These are phyloP conservation scores for Amazona guildingii DNA, from an alignment of 2,113 vertebrate species.

Conservation along the genomic window DNA sequence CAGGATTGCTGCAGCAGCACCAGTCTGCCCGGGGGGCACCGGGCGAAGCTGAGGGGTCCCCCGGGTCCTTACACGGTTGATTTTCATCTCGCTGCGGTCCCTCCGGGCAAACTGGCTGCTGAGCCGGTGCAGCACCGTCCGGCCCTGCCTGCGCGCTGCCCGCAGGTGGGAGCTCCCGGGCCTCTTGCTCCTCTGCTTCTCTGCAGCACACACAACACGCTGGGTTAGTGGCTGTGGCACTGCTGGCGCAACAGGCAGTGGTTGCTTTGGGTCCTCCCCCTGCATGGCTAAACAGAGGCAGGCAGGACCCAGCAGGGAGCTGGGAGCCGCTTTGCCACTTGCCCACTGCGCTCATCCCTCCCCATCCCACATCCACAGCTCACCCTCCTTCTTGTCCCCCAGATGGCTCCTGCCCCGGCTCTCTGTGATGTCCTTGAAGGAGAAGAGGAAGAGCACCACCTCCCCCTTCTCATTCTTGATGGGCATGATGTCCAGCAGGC, in stretches of 20 bases:
- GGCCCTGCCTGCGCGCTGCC: constrained; percentile 76
- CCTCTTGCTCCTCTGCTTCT: constrained; percentile 76
- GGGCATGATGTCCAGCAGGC: constrained; percentile 92
- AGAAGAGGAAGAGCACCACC: constrained; percentile 94
- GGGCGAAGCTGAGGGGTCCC: neutral
- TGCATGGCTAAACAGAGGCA: rapidly evolving
- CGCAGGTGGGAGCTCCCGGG: constrained; percentile 70
- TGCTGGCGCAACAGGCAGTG: neutral
- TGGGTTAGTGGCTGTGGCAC: neutral
- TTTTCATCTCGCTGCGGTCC: constrained; percentile 76
- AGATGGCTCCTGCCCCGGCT: constrained; percentile 71
- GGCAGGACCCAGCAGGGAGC: neutral
- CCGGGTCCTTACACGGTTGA: constrained; percentile 81
- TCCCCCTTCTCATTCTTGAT: constrained; percentile 98
- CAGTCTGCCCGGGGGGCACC: neutral
- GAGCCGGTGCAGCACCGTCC: constrained; percentile 79
- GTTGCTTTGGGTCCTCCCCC: neutral
- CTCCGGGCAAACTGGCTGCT: constrained; percentile 80
- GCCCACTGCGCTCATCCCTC: neutral
- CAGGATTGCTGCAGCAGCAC: neutral
- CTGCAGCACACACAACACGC: neutral
- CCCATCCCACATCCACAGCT: neutral
- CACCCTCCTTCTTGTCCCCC: constrained; percentile 78
- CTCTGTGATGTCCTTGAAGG: constrained; percentile 94
- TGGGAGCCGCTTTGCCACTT: rapidly evolving